Evolutionary conservation across 1,140 invertebrate species (phyloP).

Genomic region (Sarcophaga peregrina): DNA sequence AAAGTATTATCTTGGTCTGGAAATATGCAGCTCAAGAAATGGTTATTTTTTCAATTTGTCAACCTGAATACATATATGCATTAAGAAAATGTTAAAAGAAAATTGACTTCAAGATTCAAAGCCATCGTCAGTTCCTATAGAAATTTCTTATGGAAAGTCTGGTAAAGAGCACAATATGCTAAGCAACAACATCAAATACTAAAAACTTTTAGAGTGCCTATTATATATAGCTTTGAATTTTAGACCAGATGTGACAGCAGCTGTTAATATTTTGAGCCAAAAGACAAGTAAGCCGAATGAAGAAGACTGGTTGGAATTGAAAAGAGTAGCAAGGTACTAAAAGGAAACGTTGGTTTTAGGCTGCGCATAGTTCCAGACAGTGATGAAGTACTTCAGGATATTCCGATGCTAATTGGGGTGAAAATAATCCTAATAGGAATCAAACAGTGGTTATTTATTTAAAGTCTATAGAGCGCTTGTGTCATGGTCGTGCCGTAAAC

Average conservation of each 20-base stretch:
- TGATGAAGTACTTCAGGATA: background rate
- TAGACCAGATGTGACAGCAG: slow-evolving; percentile 3
- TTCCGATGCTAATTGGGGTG: slow-evolving; percentile 44
- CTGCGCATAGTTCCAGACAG: background rate
- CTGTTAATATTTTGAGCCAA: background rate
- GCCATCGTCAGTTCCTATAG: background rate
- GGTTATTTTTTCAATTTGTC: no score
- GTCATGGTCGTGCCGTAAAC: slow-evolving; percentile 49
- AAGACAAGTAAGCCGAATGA: background rate
- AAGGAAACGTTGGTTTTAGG: no score
- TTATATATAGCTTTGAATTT: background rate
- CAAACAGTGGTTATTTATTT: slow-evolving; percentile 51
- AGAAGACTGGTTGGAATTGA: slow-evolving; percentile 11
- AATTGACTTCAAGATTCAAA: background rate
- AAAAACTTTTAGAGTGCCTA: background rate
- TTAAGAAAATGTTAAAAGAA: background rate
- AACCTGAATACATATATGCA: no score
- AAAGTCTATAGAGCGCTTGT: slow-evolving; percentile 39
- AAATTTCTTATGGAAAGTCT: background rate
- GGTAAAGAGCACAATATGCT: background rate
- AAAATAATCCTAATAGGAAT: slow-evolving; percentile 48
- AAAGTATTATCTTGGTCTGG: background rate
- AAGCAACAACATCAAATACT: background rate
- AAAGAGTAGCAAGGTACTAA: background rate
- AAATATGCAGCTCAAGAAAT: no score